A percentile compares a stretch with the other conserved stretches of the same genome.
Evolutionary conservation across 2,113 vertebrate species (phyloP).

Genomic region (Sinocyclocheilus grahami): DNA sequence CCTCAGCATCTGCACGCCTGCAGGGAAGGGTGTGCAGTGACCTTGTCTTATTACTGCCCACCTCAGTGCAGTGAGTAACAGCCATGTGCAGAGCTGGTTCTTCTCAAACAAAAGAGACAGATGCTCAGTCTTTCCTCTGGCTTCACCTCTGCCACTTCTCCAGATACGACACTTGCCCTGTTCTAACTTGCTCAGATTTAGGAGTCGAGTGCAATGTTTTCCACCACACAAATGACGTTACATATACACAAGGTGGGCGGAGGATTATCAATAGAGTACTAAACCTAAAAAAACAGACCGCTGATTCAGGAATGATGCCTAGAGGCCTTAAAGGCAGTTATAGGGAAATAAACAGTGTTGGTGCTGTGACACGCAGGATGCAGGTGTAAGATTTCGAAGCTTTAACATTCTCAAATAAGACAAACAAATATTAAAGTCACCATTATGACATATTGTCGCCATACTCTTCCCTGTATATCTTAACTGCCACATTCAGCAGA

Average conservation of each 20-base stretch:
- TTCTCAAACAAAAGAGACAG: constrained; percentile 38
- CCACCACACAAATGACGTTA: constrained; percentile 13
- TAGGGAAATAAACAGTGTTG: not conserved
- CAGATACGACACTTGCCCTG: constrained; percentile 13
- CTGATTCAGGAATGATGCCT: not conserved
- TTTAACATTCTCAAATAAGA: not conserved
- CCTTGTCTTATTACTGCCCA: constrained; percentile 36
- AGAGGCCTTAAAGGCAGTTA: not conserved
- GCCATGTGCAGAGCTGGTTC: constrained; percentile 26
- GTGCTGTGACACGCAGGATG: not conserved
- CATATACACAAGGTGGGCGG: constrained; percentile 20
- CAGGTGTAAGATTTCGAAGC: not conserved
- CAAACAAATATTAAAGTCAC: not conserved
- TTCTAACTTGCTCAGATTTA: constrained; percentile 49
- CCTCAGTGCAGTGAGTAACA: constrained; percentile 33
- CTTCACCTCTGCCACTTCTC: not conserved
- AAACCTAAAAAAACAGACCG: not conserved
- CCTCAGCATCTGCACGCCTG: constrained; percentile 40
- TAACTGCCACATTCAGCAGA: constrained; percentile 9
- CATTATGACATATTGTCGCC: not conserved
- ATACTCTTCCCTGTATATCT: not conserved
- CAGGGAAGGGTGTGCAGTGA: constrained; percentile 39
- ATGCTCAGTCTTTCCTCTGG: not conserved
- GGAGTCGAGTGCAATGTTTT: constrained; percentile 39
- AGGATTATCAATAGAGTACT: not conserved